Evolutionary conservation across 2,113 vertebrate species (phyloP).

Genomic region (Anarrhichthys ocellatus): DNA sequence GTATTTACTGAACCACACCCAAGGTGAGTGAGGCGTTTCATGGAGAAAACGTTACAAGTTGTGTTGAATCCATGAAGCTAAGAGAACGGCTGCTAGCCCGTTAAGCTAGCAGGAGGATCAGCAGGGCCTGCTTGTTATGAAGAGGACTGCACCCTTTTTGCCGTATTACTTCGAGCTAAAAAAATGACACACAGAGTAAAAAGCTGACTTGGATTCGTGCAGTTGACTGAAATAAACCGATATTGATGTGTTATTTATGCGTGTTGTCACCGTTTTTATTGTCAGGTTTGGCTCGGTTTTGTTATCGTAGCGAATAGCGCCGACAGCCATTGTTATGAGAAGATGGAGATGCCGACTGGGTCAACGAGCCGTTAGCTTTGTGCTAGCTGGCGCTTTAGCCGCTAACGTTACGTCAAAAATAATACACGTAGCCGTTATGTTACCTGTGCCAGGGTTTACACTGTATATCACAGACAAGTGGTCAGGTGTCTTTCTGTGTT

Average conservation of each 20-base stretch:
- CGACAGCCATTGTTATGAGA: slow-evolving; percentile 82
- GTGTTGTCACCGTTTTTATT: slow-evolving; percentile 67
- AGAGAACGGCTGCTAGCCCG: slow-evolving; percentile 66
- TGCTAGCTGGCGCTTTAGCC: slow-evolving; percentile 49
- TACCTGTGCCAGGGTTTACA: background rate
- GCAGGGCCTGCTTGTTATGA: slow-evolving; percentile 79
- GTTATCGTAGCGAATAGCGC: slow-evolving; percentile 61
- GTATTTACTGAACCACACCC: slow-evolving; percentile 66
- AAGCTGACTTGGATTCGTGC: background rate
- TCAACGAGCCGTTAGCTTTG: slow-evolving; percentile 65
- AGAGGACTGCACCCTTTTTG: slow-evolving; percentile 77
- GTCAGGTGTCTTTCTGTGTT: background rate
- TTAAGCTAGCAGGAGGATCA: slow-evolving; percentile 65
- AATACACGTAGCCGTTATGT: background rate
- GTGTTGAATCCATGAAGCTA: slow-evolving; percentile 50
- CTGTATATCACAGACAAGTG: background rate
- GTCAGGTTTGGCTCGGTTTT: slow-evolving; percentile 53
- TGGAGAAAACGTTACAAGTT: slow-evolving; percentile 24
- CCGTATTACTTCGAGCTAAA: slow-evolving; percentile 46
- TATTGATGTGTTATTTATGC: background rate
- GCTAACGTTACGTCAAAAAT: slow-evolving; percentile 12
- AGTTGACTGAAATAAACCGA: background rate
- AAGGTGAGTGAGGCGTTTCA: slow-evolving; percentile 77
- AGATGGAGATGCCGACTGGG: slow-evolving; percentile 70
- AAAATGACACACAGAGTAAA: slow-evolving; percentile 2